phyloP scores from a whole-genome alignment of 2,888 invertebrate genomes.

The Sarcophaga rosellei region DNA sequence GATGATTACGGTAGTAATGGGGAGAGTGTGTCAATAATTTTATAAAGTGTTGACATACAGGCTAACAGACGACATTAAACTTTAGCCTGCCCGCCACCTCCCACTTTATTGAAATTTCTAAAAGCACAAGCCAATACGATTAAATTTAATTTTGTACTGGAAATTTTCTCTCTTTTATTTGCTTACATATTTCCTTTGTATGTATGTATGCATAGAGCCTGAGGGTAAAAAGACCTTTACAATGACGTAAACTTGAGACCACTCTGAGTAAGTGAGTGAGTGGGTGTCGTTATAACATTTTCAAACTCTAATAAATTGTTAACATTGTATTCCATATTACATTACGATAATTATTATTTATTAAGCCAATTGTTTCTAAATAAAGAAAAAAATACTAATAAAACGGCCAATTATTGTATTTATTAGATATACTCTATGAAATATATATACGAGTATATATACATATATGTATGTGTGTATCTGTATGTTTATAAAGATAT shows the following conservation, averaged over 20 bases:
- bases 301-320: slow-evolving; percentile 58
- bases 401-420: slow-evolving; percentile 57
- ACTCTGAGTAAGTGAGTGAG: background rate
- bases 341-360: slow-evolving; percentile 63
- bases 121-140: background rate
- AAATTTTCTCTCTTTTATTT: no score
- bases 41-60: background rate
- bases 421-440: background rate
- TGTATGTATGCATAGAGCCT: background rate
- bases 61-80: background rate
- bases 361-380: slow-evolving; percentile 62
- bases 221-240: background rate
- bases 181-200: background rate
- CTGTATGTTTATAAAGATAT: background rate
- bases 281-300: slow-evolving; percentile 1
- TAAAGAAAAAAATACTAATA: background rate
- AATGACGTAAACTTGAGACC: background rate
- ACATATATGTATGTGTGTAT: background rate
- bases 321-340: slow-evolving; percentile 38
- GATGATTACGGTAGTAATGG: background rate
- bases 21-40: background rate
- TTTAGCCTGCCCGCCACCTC: background rate
- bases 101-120: background rate
- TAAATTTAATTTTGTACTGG: background rate
- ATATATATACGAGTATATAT: background rate